Conservation (phyloP, 1,140 invertebrate genomes). For the Bombus vancouverensis region DNA sequence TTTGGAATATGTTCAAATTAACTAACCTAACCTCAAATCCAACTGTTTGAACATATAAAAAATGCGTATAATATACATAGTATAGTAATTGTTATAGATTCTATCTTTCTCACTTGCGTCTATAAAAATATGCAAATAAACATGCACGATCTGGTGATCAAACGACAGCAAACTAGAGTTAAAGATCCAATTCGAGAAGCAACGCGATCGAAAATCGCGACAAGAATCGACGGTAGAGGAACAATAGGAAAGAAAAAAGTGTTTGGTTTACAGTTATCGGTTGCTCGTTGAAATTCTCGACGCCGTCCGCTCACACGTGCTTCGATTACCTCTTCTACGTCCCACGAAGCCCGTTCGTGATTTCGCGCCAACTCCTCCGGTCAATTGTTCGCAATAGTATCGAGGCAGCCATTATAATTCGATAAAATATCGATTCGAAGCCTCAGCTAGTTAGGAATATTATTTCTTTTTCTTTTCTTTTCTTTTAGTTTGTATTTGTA, state of each 20-base stretch:
- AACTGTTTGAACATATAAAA: too few relatives aligned
- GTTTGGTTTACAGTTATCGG: constrained; percentile 61
- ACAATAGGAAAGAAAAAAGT: constrained; percentile 37
- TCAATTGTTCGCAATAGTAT: constrained; percentile 6
- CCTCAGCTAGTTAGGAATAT: not conserved
- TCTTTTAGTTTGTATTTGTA: not conserved
- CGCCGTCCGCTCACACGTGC: constrained; percentile 47
- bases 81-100: too few relatives aligned
- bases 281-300: constrained; percentile 60
- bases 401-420: not conserved
- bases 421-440: not conserved
- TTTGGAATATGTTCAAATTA: too few relatives aligned
- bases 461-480: not conserved
- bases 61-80: too few relatives aligned
- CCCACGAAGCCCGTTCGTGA: constrained; percentile 57
- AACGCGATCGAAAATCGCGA: not conserved
- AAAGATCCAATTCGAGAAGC: not conserved
- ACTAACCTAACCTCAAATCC: too few relatives aligned
- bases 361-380: constrained; percentile 41
- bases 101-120: too few relatives aligned
- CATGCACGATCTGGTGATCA: too few relatives aligned
- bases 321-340: constrained; percentile 56
- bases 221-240: constrained; percentile 58
- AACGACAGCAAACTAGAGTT: too few relatives aligned
- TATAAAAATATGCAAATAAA: too few relatives aligned